Percentiles rank a stretch among this genome's conserved stretches.
Evolutionary conservation across 2,113 vertebrate genomes (phyloP).

Genomic region (Carollia perspicillata): DNA sequence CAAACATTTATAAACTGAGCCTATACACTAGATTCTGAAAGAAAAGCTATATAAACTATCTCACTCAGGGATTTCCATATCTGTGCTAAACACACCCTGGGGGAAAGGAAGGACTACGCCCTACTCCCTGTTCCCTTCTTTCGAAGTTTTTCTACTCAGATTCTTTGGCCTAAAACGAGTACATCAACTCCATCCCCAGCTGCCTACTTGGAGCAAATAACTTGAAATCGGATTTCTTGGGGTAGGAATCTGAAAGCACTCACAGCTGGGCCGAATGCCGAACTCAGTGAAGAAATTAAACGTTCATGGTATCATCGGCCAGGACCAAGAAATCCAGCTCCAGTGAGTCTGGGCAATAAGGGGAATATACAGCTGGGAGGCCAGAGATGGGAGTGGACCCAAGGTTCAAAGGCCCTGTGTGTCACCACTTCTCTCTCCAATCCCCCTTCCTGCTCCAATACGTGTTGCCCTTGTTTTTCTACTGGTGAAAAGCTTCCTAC

Average conservation of each 20-base stretch:
- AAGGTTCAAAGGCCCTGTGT: no score
- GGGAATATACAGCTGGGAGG: not conserved
- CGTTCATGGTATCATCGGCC: not conserved
- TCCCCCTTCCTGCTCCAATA: not conserved
- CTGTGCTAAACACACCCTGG: not conserved
- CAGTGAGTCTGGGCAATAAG: not conserved
- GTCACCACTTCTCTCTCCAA: not conserved
- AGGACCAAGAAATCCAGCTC: not conserved
- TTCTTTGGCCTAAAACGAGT: not conserved
- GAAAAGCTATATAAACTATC: not conserved
- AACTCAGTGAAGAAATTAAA: not conserved
- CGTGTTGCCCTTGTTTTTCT: not conserved
- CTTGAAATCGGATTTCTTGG: not conserved
- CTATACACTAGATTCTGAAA: not conserved
- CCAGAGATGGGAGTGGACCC: fast-evolving
- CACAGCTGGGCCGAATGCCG: not conserved
- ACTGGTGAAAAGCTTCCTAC: not conserved
- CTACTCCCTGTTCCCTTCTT: not conserved
- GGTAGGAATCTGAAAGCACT: not conserved
- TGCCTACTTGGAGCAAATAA: not conserved
- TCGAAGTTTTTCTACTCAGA: not conserved
- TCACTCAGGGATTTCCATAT: not conserved
- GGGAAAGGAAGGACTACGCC: not conserved
- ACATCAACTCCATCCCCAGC: not conserved
- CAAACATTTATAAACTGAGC: not conserved